Percentiles rank a stretch among this genome's conserved stretches.
Conservation (phyloP, 2,888 invertebrate genomes). For the Microplitis deprimator region DNA sequence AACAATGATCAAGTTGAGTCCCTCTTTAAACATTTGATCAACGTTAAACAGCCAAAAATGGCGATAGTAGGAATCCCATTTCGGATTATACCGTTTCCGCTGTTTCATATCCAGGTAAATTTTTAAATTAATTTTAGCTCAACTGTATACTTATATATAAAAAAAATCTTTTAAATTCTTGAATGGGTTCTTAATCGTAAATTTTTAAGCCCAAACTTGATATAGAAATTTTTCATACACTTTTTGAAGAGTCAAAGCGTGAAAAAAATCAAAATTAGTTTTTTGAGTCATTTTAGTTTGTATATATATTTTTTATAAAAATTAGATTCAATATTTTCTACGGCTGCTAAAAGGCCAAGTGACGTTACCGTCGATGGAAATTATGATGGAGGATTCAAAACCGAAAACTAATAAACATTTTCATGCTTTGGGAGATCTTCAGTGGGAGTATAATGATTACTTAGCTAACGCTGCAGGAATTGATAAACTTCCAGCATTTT, state of each 20-base stretch:
- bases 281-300: too few species aligned
- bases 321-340: slow-evolving; percentile 77
- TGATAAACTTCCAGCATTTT: slow-evolving; percentile 64
- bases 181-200: too few species aligned
- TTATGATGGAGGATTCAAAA: slow-evolving; percentile 78
- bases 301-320: too few species aligned
- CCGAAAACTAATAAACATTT: slow-evolving; percentile 67
- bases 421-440: slow-evolving; percentile 67
- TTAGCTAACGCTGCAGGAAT: slow-evolving; percentile 68
- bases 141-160: slow-evolving; percentile 48
- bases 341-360: slow-evolving; percentile 75
- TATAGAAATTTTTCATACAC: too few species aligned
- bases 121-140: slow-evolving; percentile 31
- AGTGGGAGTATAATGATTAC: slow-evolving; percentile 72
- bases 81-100: slow-evolving; percentile 78
- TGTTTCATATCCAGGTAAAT: slow-evolving; percentile 81
- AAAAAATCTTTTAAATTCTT: too few species aligned
- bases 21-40: slow-evolving; percentile 84
- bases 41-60: slow-evolving; percentile 83
- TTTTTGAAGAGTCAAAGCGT: too few species aligned
- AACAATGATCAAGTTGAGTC: slow-evolving; percentile 78
- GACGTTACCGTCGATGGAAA: slow-evolving; percentile 76
- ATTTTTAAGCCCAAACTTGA: too few species aligned
- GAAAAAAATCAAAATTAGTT: too few species aligned
- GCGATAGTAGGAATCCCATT: slow-evolving; percentile 83